phyloP scores from a whole-genome alignment of 2,113 vertebrate genomes.

The Morone chrysops region DNA sequence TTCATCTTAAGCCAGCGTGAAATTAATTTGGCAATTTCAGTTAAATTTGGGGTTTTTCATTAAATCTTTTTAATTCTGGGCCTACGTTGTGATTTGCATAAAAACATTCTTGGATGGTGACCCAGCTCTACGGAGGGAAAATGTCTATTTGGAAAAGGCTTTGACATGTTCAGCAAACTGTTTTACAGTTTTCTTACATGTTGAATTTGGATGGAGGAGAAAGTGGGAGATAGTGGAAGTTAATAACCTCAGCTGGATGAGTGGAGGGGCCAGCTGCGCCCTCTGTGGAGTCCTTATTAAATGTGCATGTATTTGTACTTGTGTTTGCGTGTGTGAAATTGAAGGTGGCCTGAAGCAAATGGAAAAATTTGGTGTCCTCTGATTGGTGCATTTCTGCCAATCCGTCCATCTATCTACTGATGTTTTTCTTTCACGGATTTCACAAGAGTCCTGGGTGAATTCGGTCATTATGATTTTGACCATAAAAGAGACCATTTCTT shows the following conservation, averaged over 20 bases:
- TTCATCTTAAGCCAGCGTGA: not conserved
- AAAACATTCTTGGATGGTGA: not conserved
- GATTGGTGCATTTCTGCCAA: not conserved
- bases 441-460: not conserved
- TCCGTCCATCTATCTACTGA: not conserved
- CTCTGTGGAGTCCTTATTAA: slow-evolving; percentile 18
- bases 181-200: not conserved
- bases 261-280: slow-evolving; percentile 41
- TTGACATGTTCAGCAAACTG: slow-evolving; percentile 1
- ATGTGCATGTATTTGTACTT: not conserved
- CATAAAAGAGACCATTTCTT: not conserved
- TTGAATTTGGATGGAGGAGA: not conserved
- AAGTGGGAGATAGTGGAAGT: not conserved
- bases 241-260: slow-evolving; percentile 46
- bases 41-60: not conserved
- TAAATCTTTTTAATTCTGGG: not conserved
- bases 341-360: slow-evolving; percentile 23
- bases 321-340: slow-evolving; percentile 1
- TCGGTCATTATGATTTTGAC: not conserved
- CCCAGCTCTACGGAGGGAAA: not conserved
- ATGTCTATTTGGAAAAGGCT: not conserved
- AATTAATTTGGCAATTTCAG: slow-evolving; percentile 1
- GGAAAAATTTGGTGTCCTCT: not conserved
- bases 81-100: not conserved
- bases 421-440: not conserved